phyloP scores from a whole-genome alignment of 2,113 vertebrate species.

The Semicossyphus pulcher region DNA sequence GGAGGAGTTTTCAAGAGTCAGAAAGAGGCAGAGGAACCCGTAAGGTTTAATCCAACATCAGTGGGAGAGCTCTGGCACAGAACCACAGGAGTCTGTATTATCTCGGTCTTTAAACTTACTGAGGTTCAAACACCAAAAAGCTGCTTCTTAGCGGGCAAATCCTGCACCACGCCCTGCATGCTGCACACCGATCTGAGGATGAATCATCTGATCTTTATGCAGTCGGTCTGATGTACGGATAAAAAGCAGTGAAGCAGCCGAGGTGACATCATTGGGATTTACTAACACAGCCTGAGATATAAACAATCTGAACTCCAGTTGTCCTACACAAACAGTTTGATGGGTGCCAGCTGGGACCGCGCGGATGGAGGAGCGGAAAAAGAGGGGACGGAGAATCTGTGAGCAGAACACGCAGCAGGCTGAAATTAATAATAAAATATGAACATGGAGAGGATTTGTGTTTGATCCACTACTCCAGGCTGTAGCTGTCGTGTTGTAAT shows the following conservation, averaged over 20 bases:
- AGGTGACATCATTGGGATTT: slow-evolving; percentile 31
- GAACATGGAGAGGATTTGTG: slow-evolving; percentile 54
- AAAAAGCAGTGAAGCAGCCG: slow-evolving; percentile 18
- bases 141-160: slow-evolving; percentile 23
- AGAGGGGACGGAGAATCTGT: slow-evolving; percentile 38
- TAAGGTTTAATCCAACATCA: slow-evolving; percentile 49
- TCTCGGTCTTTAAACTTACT: slow-evolving; percentile 38
- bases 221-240: slow-evolving; percentile 30
- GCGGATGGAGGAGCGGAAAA: slow-evolving; percentile 34
- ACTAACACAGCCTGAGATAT: not conserved
- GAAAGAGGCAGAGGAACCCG: slow-evolving; percentile 38
- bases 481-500: slow-evolving; percentile 65
- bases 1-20: slow-evolving; percentile 25
- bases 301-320: slow-evolving; percentile 36
- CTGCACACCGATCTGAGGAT: slow-evolving; percentile 35
- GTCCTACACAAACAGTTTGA: slow-evolving; percentile 48
- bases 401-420: slow-evolving; percentile 54
- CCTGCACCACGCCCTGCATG: slow-evolving; percentile 49
- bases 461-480: slow-evolving; percentile 63
- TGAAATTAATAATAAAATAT: slow-evolving; percentile 64
- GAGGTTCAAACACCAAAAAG: slow-evolving; percentile 43
- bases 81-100: slow-evolving; percentile 52
- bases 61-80: slow-evolving; percentile 28
- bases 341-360: slow-evolving; percentile 35
- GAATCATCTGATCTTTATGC: slow-evolving; percentile 48